phyloP scores from a whole-genome alignment of 2,888 invertebrate genomes.

The Zygaena filipendulae region DNA sequence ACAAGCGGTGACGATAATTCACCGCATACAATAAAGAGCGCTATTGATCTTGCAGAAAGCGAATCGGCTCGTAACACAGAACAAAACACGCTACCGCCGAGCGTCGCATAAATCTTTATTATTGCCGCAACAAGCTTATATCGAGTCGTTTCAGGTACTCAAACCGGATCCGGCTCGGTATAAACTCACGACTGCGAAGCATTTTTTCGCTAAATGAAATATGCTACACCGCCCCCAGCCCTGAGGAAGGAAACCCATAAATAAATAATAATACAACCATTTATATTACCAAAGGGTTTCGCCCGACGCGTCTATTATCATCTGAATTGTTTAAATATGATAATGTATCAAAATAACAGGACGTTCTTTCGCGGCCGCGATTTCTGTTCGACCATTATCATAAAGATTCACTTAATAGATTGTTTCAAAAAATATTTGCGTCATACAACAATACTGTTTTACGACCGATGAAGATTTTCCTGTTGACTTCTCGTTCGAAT shows the following conservation, averaged over 20 bases:
- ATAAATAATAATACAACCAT: constrained; percentile 69
- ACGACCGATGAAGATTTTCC: constrained; percentile 39
- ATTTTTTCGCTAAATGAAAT: constrained; percentile 67
- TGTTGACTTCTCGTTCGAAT: constrained; percentile 29
- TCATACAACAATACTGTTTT: constrained; percentile 54
- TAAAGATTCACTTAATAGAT: constrained; percentile 68
- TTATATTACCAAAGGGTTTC: constrained; percentile 69
- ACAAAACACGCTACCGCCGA: constrained; percentile 67
- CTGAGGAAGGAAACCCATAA: constrained; percentile 64
- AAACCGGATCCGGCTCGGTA: constrained; percentile 55
- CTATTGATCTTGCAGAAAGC: constrained; percentile 64
- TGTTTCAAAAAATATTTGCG: constrained; percentile 64
- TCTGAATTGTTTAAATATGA: constrained; percentile 69
- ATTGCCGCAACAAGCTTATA: constrained; percentile 66
- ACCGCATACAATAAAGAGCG: constrained; percentile 57
- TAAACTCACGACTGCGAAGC: constrained; percentile 61
- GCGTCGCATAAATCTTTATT: constrained; percentile 68
- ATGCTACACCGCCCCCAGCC: constrained; percentile 59
- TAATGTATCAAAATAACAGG: constrained; percentile 68
- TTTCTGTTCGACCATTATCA: constrained; percentile 64
- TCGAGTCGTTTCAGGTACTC: constrained; percentile 62
- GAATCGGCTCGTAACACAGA: constrained; percentile 63
- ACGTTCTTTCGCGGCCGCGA: constrained; percentile 54
- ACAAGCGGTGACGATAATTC: constrained; percentile 54
- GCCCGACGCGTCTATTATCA: constrained; percentile 68